Evolutionary conservation across 2,797 vertebrate species (phyloP).

Genomic region (Basileuterus tristriatus): DNA sequence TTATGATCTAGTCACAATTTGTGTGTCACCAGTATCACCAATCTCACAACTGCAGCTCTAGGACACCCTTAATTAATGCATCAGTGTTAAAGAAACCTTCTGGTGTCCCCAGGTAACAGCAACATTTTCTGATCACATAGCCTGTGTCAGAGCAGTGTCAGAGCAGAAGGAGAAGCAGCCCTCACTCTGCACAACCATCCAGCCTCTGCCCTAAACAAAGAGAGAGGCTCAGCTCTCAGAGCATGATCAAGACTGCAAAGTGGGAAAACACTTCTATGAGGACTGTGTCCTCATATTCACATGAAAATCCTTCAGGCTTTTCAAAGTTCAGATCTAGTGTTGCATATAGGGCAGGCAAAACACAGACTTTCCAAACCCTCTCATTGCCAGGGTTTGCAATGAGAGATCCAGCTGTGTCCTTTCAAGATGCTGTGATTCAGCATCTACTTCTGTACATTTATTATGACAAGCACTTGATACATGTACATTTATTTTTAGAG

Average conservation of each 20-base stretch:
- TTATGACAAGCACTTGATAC: not conserved
- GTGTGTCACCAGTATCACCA: not conserved
- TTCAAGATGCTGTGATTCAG: not conserved
- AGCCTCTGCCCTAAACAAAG: not conserved
- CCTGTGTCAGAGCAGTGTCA: not conserved
- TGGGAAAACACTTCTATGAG: not conserved
- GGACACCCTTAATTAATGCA: not conserved
- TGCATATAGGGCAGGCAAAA: not conserved
- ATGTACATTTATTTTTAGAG: not conserved
- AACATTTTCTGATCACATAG: not conserved
- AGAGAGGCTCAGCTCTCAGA: not conserved
- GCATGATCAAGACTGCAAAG: not conserved
- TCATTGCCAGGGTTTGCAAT: not conserved
- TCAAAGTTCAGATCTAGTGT: not conserved
- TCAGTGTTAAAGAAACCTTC: rapidly evolving
- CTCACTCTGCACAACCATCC: not conserved
- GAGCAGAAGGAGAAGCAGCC: not conserved
- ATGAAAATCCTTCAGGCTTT: not conserved
- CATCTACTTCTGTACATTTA: not conserved
- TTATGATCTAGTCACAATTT: not conserved
- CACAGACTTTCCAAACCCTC: no score
- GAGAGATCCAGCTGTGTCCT: not conserved
- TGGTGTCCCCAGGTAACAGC: not conserved
- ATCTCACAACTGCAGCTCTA: not conserved
- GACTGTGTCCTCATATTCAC: not conserved